Evolutionary conservation across 2,113 vertebrate genomes (phyloP), one percentile per base, ranked within the genome.

Genomic region (Nipponia nippon): DNA sequence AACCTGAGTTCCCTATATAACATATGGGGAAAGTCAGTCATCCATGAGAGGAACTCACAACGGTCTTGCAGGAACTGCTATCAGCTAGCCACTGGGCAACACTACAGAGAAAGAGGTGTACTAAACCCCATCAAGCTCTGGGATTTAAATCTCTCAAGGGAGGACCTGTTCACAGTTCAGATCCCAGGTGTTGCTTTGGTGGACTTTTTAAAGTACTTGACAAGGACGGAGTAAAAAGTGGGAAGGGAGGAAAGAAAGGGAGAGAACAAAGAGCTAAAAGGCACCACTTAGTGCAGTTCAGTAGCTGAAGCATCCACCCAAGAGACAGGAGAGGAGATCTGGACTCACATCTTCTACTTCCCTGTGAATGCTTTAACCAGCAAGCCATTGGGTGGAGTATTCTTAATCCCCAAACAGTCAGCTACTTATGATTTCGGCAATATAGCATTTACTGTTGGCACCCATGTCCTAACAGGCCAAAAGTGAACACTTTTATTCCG

Each of bases 381-480:
- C 15, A 65, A 95, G 58, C 26, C 9, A 4, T 80, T 86, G 87
- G 78, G 90, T 93, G 95, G 75, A 83, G 62, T 53, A n/a, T 65
- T 76, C 49, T 93, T 95, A 95, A 95, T 70, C 82, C 62, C 22
- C 15, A 88, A 72, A 79, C 76, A 83, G 61, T 87, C 85, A 83
- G 66, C 70, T 85, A 34, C 87, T 91, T 81, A 91, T 32, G 52
- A 95, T 72, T 97, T 96, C 5, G 7, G 44, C 83, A 91, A 29
- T 76, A 86, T 93, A 89, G 46, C 46, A 38, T 73, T 80, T 88
- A 44, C 52, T 91, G 42, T 65, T 34, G 80, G 76, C 61, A 93
- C 27, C 95, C 81, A 14, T 69, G 95, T 84, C 61, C 91, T 87
- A 92, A 97, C 95, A 97, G 86, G 96, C 70, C 73, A 94, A 89